Conservation (phyloP, 2,797 vertebrate species). For the Chiropotes sagulatus region DNA sequence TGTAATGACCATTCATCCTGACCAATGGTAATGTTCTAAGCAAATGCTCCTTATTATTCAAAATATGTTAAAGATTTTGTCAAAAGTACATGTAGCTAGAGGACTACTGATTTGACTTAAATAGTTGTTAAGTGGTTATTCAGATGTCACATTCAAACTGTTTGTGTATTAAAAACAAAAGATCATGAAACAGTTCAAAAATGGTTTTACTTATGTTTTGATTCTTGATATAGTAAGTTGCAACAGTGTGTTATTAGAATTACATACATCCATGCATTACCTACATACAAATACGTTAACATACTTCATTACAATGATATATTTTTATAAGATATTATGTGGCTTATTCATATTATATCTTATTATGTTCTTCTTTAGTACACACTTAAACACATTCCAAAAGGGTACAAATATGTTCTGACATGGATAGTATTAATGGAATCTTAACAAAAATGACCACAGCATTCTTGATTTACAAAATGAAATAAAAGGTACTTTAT, state of each 20-base stretch:
- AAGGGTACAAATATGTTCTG: background rate
- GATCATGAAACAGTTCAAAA: background rate
- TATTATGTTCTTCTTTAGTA: background rate
- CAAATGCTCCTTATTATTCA: background rate
- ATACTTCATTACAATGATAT: background rate
- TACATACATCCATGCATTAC: background rate
- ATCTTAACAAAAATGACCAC: background rate
- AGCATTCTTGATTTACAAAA: background rate
- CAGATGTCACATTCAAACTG: background rate
- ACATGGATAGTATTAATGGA: background rate
- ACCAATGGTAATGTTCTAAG: background rate
- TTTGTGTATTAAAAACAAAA: background rate
- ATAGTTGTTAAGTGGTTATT: background rate
- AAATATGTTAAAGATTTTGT: background rate
- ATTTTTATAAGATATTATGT: background rate
- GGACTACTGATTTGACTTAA: background rate
- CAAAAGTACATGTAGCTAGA: background rate
- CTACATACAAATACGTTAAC: background rate
- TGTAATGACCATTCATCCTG: background rate
- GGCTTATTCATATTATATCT: background rate
- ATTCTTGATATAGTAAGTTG: background rate
- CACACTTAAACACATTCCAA: background rate
- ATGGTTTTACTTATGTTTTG: background rate
- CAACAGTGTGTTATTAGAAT: background rate
- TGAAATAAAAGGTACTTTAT: background rate